Conservation (phyloP, 2,113 vertebrate genomes). For the Balaeniceps rex region DNA sequence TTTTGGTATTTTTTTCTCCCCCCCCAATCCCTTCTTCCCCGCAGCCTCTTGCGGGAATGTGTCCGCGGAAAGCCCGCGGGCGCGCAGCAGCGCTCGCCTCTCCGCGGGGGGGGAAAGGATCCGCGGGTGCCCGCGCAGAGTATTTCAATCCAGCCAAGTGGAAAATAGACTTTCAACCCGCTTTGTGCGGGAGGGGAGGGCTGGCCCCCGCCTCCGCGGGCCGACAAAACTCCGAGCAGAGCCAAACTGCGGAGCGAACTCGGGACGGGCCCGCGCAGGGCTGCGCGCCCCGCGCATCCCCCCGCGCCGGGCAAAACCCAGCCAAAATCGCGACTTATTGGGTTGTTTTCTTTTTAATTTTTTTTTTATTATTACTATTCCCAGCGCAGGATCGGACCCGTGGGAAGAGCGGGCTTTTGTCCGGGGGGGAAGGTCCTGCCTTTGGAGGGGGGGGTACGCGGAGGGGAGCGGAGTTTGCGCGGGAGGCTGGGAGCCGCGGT, state of each 20-base stretch:
- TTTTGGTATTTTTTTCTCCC: not conserved
- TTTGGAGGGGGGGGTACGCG: not conserved
- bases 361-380: not conserved
- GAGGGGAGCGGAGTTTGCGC: not conserved
- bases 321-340: not conserved
- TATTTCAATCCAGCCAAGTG: constrained; percentile 70
- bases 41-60: not conserved
- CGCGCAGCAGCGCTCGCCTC: not conserved
- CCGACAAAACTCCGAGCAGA: not conserved
- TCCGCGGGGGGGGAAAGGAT: not conserved
- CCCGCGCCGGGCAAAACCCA: not conserved
- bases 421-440: not conserved
- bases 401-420: not conserved
- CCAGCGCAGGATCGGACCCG: not conserved
- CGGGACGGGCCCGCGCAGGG: constrained; percentile 27
- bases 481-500: not conserved
- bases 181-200: constrained; percentile 60
- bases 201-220: constrained; percentile 23
- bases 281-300: not conserved
- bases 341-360: not conserved
- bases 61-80: not conserved
- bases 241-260: constrained; percentile 60
- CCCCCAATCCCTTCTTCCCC: not conserved
- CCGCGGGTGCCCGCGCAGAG: constrained; percentile 25
- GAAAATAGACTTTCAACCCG: constrained; percentile 78